Percentiles rank a stretch among this genome's conserved stretches.
Evolutionary conservation across 2,888 invertebrate species (phyloP).

Genomic region (Drosophila mayaguana): DNA sequence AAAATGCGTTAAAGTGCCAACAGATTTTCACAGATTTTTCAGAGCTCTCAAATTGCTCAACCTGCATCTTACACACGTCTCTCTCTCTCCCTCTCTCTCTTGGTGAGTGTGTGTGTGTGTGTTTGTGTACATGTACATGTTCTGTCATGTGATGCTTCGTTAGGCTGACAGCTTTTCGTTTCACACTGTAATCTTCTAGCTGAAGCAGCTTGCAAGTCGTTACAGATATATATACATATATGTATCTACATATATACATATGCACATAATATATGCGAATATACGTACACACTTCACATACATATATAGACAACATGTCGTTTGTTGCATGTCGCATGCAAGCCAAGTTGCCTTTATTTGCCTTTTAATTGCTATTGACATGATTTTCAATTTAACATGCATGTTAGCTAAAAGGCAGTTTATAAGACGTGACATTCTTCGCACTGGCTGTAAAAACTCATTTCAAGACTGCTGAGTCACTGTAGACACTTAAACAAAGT

Average conservation of each 20-base stretch:
- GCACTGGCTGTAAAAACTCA: neutral
- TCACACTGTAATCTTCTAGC: slow-evolving; percentile 32
- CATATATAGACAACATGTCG: slow-evolving; percentile 4
- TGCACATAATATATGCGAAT: slow-evolving; percentile 2
- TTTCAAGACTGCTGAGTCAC: neutral
- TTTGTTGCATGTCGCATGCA: slow-evolving; percentile 19
- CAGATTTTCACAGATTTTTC: slow-evolving; percentile 40
- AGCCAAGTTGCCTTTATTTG: slow-evolving; percentile 7
- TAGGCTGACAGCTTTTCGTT: slow-evolving; percentile 64
- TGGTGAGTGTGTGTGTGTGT: neutral
- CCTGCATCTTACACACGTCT: slow-evolving; percentile 29
- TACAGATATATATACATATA: slow-evolving; percentile 10
- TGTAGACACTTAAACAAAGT: neutral
- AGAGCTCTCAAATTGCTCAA: slow-evolving; percentile 34
- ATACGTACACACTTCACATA: neutral
- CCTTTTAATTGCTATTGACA: slow-evolving; percentile 30
- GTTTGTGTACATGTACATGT: slow-evolving; percentile 41
- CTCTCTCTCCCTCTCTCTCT: neutral
- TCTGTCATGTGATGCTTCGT: slow-evolving; percentile 63
- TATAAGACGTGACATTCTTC: too few relatives aligned
- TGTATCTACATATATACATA: neutral
- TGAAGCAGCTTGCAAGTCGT: slow-evolving; percentile 25
- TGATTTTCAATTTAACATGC: slow-evolving; percentile 19
- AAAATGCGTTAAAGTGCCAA: slow-evolving; percentile 65
- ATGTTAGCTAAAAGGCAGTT: slow-evolving; percentile 1